Evolutionary conservation across 2,113 vertebrate genomes (phyloP).

Genomic region (Myiopsitta monachus): DNA sequence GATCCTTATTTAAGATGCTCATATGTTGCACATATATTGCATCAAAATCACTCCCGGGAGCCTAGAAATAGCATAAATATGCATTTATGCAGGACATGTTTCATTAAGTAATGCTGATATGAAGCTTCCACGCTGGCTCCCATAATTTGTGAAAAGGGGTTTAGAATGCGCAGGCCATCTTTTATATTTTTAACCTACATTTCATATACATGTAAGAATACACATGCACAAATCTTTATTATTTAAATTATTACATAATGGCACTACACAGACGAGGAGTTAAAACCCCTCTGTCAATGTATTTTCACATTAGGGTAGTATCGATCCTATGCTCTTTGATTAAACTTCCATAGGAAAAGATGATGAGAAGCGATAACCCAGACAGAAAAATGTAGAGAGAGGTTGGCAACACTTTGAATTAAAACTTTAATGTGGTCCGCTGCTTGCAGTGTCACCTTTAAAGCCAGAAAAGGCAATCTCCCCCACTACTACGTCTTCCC

Average conservation of each 20-base stretch:
- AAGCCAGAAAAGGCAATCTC: not conserved
- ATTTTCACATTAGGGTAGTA: not conserved
- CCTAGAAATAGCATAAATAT: not conserved
- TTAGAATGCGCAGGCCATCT: not conserved
- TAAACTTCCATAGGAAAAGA: not conserved
- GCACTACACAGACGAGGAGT: not conserved
- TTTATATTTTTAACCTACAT: not conserved
- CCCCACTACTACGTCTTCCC: not conserved
- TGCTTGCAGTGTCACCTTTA: conserved; percentile 19
- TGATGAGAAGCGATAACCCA: not conserved
- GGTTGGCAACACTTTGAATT: not conserved
- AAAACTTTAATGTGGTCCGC: not conserved
- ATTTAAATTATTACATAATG: not conserved
- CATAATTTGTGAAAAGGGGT: not conserved
- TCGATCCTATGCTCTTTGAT: not conserved
- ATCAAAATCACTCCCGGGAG: not conserved
- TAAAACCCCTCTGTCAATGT: not conserved
- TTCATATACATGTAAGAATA: not conserved
- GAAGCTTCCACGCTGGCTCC: not conserved
- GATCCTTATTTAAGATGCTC: not conserved
- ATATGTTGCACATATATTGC: not conserved
- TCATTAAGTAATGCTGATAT: not conserved
- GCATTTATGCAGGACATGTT: not conserved
- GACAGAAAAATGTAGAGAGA: not conserved
- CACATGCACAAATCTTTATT: not conserved